A percentile compares a stretch with the other conserved stretches of the same genome.
Evolutionary conservation across 2,797 vertebrate species (phyloP).

Genomic region (Sparidentex hasta): DNA sequence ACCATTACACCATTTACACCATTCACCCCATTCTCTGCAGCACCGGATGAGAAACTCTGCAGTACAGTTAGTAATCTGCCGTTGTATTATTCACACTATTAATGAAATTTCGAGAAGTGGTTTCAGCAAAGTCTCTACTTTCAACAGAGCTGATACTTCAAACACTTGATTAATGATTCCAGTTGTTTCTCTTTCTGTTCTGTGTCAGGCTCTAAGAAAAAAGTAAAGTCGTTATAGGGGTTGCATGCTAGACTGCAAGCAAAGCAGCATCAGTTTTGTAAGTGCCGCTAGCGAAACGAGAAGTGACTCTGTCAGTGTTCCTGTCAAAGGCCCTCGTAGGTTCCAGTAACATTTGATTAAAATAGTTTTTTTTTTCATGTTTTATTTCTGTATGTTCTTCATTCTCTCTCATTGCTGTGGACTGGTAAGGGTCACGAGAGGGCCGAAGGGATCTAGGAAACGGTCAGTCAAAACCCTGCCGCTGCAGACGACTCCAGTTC

Average conservation of each 20-base stretch:
- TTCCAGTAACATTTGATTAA: conserved; percentile 52
- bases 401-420: neutral
- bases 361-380: neutral
- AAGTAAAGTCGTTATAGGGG: neutral
- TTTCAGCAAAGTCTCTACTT: conserved; percentile 23
- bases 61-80: neutral
- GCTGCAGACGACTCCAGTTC: neutral
- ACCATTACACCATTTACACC: too few relatives aligned
- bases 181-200: conserved; percentile 54
- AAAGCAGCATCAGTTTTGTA: conserved; percentile 24
- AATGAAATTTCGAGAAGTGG: neutral
- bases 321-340: conserved; percentile 3
- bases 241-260: conserved; percentile 12
- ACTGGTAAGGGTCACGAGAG: neutral
- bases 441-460: neutral
- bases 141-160: neutral
- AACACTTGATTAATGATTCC: neutral
- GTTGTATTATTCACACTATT: neutral
- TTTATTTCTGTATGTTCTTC: neutral
- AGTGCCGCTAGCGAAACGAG: conserved; percentile 14
- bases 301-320: conserved; percentile 41
- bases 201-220: neutral
- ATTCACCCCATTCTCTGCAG: neutral
- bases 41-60: neutral
- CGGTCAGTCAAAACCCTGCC: neutral